Percentiles rank a stretch among this genome's conserved stretches.
These are phyloP conservation scores for Drusus annulatus DNA, from an alignment of 1,140 invertebrate species.

Conservation along the genomic window DNA sequence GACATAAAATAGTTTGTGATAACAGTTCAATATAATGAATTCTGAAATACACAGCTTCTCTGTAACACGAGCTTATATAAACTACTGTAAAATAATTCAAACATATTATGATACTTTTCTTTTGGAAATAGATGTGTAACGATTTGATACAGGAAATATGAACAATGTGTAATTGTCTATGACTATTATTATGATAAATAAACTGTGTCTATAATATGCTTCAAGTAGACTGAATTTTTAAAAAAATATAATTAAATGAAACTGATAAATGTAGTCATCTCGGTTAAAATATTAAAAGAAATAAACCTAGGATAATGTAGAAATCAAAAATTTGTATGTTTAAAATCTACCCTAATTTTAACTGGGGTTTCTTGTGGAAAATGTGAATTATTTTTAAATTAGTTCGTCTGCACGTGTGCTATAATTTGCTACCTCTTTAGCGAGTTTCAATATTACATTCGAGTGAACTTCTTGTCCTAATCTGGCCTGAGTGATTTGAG, in stretches of 20 bases:
- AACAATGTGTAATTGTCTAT: slow-evolving; percentile 46
- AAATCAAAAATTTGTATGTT: slow-evolving; percentile 23
- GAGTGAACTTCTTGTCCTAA: not conserved
- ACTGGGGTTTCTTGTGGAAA: not conserved
- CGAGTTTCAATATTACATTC: not conserved
- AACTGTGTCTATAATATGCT: slow-evolving; percentile 56
- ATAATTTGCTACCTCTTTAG: not conserved
- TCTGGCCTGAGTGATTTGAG: not conserved
- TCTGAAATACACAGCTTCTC: slow-evolving; percentile 36
- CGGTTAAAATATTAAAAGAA: not conserved
- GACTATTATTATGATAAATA: slow-evolving; percentile 43
- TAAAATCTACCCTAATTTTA: not conserved
- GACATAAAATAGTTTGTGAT: slow-evolving; percentile 28
- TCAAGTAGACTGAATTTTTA: slow-evolving; percentile 55
- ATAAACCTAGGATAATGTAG: slow-evolving; percentile 17
- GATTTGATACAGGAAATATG: slow-evolving; percentile 48
- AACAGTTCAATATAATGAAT: slow-evolving; percentile 7
- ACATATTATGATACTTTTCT: slow-evolving; percentile 28
- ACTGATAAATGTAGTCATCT: slow-evolving; percentile 32
- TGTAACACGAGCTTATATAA: slow-evolving; percentile 48
- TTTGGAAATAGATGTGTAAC: slow-evolving; percentile 23
- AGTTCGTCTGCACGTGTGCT: slow-evolving; percentile 28
- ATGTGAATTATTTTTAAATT: slow-evolving; percentile 16
- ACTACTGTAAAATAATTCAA: slow-evolving; percentile 24
- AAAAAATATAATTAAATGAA: slow-evolving; percentile 35